These are phyloP conservation scores for Gopherus evgoodei DNA, from an alignment of 2,113 vertebrate genomes.

Conservation along the genomic window DNA sequence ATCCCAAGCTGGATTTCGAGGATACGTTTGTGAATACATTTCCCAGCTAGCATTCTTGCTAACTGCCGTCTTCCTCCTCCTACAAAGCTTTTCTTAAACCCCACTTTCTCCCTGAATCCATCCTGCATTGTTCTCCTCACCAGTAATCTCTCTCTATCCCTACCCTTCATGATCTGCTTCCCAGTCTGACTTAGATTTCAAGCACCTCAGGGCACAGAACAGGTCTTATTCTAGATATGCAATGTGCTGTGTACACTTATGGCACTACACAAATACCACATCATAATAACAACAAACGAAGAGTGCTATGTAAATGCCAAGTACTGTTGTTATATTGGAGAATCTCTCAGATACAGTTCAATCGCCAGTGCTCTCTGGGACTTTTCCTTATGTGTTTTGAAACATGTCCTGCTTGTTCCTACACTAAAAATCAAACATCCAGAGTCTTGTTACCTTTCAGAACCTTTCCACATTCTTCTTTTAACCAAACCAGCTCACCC, in stretches of 20 bases:
- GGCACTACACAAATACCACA: accelerated
- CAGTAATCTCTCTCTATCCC: accelerated
- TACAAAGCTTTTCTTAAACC: accelerated
- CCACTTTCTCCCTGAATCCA: accelerated
- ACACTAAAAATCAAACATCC: neutral
- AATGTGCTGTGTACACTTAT: neutral
- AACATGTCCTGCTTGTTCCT: neutral
- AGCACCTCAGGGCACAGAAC: accelerated
- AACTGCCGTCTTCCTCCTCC: neutral
- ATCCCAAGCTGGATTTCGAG: neutral
- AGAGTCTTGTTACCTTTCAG: accelerated
- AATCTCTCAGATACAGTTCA: neutral
- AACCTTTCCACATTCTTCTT: neutral
- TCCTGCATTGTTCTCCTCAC: accelerated
- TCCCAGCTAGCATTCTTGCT: neutral
- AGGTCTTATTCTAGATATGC: neutral
- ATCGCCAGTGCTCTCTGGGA: neutral
- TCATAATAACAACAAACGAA: accelerated
- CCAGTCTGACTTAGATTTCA: accelerated
- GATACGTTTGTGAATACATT: accelerated
- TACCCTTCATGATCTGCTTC: neutral
- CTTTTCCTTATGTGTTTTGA: neutral
- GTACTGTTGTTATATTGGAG: neutral
- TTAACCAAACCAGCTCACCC: accelerated
- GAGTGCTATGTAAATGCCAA: neutral